Evolutionary conservation across 1,140 invertebrate species (phyloP).

Genomic region (Monochamus saltuarius): DNA sequence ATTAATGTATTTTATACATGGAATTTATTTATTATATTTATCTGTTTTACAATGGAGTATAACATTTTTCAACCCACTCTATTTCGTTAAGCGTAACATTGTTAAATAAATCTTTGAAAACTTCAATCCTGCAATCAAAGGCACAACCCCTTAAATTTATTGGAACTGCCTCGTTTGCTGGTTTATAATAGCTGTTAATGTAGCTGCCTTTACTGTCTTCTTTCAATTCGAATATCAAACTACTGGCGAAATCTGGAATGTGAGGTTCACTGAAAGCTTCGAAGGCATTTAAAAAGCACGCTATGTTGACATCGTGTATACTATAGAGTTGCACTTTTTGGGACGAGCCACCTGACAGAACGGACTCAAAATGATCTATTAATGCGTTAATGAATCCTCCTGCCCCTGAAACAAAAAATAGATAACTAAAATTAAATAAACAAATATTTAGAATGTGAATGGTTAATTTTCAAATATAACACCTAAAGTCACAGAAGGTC

Average conservation of each 20-base stretch:
- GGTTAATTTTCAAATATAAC: no score
- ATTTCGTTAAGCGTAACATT: neutral
- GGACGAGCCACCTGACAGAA: neutral
- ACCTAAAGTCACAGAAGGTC: no score
- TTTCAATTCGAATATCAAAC: neutral
- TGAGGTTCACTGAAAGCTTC: neutral
- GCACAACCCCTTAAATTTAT: neutral
- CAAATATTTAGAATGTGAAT: no score
- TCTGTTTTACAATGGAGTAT: neutral
- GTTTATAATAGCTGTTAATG: conserved; percentile 5
- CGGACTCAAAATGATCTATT: neutral
- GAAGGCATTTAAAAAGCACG: neutral
- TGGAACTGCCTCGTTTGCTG: neutral
- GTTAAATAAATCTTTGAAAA: conserved; percentile 1
- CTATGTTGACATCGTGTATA: neutral
- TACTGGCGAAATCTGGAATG: neutral
- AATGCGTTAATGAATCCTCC: neutral
- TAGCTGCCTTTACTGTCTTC: neutral
- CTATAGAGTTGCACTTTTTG: neutral
- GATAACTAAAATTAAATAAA: no score
- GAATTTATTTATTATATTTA: neutral
- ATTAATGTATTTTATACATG: no score
- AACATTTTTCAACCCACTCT: neutral
- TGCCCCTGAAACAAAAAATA: neutral
- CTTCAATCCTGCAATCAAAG: neutral